Base-by-base conservation (phyloP, 1,140 invertebrate genomes). In the Macrocentrus cingulum region DNA sequence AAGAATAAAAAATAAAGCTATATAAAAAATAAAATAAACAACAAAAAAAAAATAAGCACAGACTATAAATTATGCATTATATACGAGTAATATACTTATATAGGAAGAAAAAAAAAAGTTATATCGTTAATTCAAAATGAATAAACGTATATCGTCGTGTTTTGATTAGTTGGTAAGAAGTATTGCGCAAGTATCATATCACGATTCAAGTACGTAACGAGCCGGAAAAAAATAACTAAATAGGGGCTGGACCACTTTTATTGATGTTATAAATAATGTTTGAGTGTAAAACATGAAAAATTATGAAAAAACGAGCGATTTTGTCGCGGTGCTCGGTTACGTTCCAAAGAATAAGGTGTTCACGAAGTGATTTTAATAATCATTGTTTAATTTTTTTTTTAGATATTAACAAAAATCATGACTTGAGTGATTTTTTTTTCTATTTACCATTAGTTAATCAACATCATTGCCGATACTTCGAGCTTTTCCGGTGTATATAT, bases 21-120 rank as follows among this genome's bases (percentile, higher is more conserved):
- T n/a, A n/a, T 25, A 37, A 19, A 50, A 42, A 51, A 52, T 36
- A 49, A 57, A 22, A 55, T 45, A 41, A 55, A 45, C 11, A 45
- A 44, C 25, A 44, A 55, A 55, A 22, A 19, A 34, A 37, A 32
- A 15, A 54, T 15, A 39, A 56, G 54, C 54, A 56, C 54, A 56
- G 54, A 56, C 34, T 56, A 56, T 49, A 39, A n/a, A 56, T 39
- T 39, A 39, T 15, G 54, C 54, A 48, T 48, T 56, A 56, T 46
- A 48, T 39, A 49, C 20, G 23, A 49, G 32, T 18, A 34, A 19
- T n/a, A n/a, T n/a, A n/a, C n/a, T 20, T 45, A 23, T 48, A 48
- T 23, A 4, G 15, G 34, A 37, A 51, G 5, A n/a, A n/a, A n/a
- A n/a, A n/a, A n/a, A n/a, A 49, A 32, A 23, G 2, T 49, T 15